Base-by-base conservation (phyloP, 2,113 vertebrate species). In the Tachycineta bicolor region DNA sequence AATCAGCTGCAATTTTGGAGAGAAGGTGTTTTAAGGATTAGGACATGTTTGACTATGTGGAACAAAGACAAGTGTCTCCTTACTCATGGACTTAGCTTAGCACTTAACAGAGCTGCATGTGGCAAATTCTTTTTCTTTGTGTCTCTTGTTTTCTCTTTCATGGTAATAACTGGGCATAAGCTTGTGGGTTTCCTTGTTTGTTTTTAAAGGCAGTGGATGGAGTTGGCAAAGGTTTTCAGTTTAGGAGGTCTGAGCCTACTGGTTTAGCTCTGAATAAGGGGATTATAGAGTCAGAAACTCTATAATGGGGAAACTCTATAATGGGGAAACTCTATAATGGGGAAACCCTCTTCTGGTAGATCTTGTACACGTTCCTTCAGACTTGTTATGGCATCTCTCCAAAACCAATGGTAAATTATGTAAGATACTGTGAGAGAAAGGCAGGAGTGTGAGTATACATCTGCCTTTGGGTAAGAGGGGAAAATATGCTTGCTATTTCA, bases 121-220 rank as follows among this genome's bases (percentile, higher is more conserved):
- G 2, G 85, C 79, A 59, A 49, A 95, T 93, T 80, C 90, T 83
- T 95, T 20, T 92, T 86, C 90, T 90, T 92, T 92, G 90, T 77
- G 63, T 83, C 56, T 94, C 63, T 70, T 92, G 63, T 92, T 94
- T 92, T 95, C 94, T 76, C 63, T 88, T 88, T 65, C 46, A 10
- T 26, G 19, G 43, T 90, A 77, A 86, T 63, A 80, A 55, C 86
- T 78, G 86, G 47, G 52, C 95, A 94, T 80, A 83, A 83, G 12
- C 37, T 83, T 95, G 71, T 77, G 83, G 76, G 71, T 95, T 93
- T 95, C 80, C 91, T 80, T 96, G 73, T 94, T 95, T 95, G 90
- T 81, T 94, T 94, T 86, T 29, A 37, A 77, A 95, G 76, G 68
- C 86, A 81, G 43, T 74, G 64, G 71, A 95, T 74, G 39, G 58